These are phyloP conservation scores for Diarsia brunnea DNA, from an alignment of 2,888 invertebrate genomes.

Conservation along the genomic window DNA sequence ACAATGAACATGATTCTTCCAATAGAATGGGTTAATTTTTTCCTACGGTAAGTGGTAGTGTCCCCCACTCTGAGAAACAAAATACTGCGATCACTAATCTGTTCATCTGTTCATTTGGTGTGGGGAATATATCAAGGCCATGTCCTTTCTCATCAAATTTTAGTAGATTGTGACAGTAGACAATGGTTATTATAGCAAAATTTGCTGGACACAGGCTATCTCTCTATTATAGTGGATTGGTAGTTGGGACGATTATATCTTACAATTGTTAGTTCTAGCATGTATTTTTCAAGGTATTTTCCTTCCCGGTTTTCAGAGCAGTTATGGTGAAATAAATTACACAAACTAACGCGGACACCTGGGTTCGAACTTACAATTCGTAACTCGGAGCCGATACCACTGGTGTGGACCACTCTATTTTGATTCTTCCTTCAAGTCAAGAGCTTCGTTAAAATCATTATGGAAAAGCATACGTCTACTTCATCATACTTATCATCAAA, in stretches of 20 bases:
- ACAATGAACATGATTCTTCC: conserved; percentile 1
- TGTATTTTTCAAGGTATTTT: too few species aligned
- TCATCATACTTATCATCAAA: conserved; percentile 2
- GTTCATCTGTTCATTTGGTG: background rate
- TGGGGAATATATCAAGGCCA: too few species aligned
- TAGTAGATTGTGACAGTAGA: background rate
- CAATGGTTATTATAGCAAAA: background rate
- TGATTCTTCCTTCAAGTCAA: background rate
- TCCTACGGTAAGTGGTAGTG: background rate
- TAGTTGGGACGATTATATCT: too few species aligned
- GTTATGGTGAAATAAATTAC: too few species aligned
- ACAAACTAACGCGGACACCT: too few species aligned
- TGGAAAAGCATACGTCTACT: background rate
- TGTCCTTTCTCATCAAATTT: background rate
- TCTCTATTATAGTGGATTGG: too few species aligned
- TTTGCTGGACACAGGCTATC: too few species aligned
- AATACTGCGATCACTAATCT: background rate
- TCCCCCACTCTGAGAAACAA: too few species aligned
- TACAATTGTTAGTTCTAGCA: too few species aligned
- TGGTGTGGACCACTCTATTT: background rate
- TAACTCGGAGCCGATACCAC: background rate
- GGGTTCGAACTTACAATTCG: too few species aligned
- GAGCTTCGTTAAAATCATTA: background rate
- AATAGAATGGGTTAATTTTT: background rate
- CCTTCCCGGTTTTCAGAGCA: too few species aligned